Percentiles rank a stretch among this genome's conserved stretches.
phyloP scores from a whole-genome alignment of 2,113 vertebrate genomes.

The Eublepharis macularius region DNA sequence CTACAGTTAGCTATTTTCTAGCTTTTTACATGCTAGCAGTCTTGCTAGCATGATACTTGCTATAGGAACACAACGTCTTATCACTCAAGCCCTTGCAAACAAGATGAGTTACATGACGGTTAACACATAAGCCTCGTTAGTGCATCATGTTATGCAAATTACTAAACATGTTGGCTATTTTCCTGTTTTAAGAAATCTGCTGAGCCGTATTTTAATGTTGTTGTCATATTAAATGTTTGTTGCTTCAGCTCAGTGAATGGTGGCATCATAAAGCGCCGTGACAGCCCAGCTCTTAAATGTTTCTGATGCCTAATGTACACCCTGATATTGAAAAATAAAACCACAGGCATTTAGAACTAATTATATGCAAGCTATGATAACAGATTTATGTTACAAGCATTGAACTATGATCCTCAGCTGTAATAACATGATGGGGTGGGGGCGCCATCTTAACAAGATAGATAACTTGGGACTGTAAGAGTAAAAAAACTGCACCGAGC shows the following conservation, averaged over 20 bases:
- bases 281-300: conserved; percentile 66
- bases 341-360: conserved; percentile 66
- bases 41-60: conserved; percentile 20
- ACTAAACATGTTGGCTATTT: conserved; percentile 22
- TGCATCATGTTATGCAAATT: conserved; percentile 40
- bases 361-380: conserved; percentile 63
- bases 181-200: conserved; percentile 22
- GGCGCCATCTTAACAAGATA: conserved; percentile 34
- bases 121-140: background rate
- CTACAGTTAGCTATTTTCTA: background rate
- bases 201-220: conserved; percentile 53
- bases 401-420: conserved; percentile 67
- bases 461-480: conserved; percentile 34
- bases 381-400: conserved; percentile 66
- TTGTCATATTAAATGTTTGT: conserved; percentile 71
- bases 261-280: conserved; percentile 60
- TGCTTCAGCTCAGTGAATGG: conserved; percentile 60
- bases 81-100: conserved; percentile 25
- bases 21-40: too few relatives aligned
- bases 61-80: background rate
- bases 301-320: conserved; percentile 59
- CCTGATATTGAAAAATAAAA: conserved; percentile 65
- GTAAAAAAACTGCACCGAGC: conserved; percentile 34
- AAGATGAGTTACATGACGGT: conserved; percentile 26
- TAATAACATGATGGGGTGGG: conserved; percentile 52